Evolutionary conservation across 2,797 vertebrate genomes (phyloP).

Genomic region (Microctenopoma steveboyesi): DNA sequence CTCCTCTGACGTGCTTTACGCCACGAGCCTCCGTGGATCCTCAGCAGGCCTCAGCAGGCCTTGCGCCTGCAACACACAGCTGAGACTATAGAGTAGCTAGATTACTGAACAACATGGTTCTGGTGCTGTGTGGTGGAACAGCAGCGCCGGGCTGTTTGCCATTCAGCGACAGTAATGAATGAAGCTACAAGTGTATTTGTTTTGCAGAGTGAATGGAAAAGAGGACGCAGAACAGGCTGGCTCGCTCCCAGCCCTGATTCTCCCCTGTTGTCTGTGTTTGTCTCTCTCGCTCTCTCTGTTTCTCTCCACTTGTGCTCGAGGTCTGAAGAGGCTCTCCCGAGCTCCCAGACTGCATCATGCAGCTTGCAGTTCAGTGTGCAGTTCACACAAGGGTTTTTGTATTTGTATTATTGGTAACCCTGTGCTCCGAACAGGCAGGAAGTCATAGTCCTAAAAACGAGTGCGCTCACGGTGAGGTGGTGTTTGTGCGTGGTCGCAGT

Average conservation of each 20-base stretch:
- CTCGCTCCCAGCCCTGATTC: neutral
- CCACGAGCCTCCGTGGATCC: neutral
- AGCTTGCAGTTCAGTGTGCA: conserved; percentile 1
- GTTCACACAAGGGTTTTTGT: neutral
- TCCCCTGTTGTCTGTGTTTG: too few relatives aligned
- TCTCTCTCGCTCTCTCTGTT: neutral
- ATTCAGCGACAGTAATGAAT: conserved; percentile 18
- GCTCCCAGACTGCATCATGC: conserved; percentile 24
- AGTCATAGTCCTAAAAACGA: too few relatives aligned
- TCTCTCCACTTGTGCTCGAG: conserved; percentile 13
- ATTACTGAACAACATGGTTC: too few relatives aligned
- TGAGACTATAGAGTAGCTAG: too few relatives aligned
- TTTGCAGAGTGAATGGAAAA: conserved; percentile 8
- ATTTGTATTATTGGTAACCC: neutral
- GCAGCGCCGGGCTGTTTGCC: neutral
- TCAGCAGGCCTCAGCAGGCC: too few relatives aligned
- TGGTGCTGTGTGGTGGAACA: neutral
- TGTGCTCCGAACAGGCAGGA: neutral
- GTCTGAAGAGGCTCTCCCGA: conserved; percentile 53
- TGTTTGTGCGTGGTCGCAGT: too few relatives aligned
- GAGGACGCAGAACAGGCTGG: neutral
- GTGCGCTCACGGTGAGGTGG: too few relatives aligned
- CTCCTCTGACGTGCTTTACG: conserved; percentile 1
- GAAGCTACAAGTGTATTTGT: conserved; percentile 6
- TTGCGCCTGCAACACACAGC: neutral